phyloP scores from a whole-genome alignment of 2,797 vertebrate species.

The Cetoscarus ocellatus region DNA sequence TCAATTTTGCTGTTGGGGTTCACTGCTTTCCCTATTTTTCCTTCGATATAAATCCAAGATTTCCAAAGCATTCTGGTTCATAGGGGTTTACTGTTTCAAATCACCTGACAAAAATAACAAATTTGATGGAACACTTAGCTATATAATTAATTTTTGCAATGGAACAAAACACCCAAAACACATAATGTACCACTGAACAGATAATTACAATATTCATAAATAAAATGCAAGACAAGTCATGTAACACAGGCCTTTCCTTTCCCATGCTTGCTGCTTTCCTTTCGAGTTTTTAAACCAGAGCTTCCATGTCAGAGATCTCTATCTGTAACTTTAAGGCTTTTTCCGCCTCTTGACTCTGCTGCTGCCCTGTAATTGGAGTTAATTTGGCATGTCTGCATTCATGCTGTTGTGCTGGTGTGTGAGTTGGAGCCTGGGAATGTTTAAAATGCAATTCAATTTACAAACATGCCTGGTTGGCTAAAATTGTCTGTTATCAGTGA shows the following conservation, averaged over 20 bases:
- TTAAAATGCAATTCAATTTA: slow-evolving; percentile 36
- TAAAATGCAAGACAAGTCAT: not conserved
- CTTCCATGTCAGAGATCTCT: slow-evolving; percentile 17
- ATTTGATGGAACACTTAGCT: slow-evolving; percentile 4
- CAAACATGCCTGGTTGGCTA: slow-evolving; percentile 22
- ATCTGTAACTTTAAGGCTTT: slow-evolving; percentile 4
- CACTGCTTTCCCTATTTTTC: slow-evolving; percentile 22
- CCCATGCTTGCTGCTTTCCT: not conserved
- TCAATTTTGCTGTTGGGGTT: slow-evolving; percentile 33
- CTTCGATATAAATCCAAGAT: slow-evolving; percentile 35
- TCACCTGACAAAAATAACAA: not conserved
- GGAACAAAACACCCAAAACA: slow-evolving; percentile 7
- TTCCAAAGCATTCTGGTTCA: slow-evolving; percentile 39
- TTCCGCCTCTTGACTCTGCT: not conserved
- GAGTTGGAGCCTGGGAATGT: slow-evolving; percentile 25
- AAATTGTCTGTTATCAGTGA: slow-evolving; percentile 39
- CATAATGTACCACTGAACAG: not conserved
- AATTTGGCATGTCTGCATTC: slow-evolving; percentile 20
- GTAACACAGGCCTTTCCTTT: not conserved
- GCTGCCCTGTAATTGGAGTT: slow-evolving; percentile 9
- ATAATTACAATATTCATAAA: not conserved
- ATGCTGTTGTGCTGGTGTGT: slow-evolving; percentile 6
- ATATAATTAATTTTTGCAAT: slow-evolving; percentile 5
- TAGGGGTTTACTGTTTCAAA: slow-evolving; percentile 49
- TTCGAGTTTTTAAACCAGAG: slow-evolving; percentile 9